These are phyloP conservation scores for Protodeltote pygarga DNA, from an alignment of 2,888 invertebrate species.

Conservation along the genomic window DNA sequence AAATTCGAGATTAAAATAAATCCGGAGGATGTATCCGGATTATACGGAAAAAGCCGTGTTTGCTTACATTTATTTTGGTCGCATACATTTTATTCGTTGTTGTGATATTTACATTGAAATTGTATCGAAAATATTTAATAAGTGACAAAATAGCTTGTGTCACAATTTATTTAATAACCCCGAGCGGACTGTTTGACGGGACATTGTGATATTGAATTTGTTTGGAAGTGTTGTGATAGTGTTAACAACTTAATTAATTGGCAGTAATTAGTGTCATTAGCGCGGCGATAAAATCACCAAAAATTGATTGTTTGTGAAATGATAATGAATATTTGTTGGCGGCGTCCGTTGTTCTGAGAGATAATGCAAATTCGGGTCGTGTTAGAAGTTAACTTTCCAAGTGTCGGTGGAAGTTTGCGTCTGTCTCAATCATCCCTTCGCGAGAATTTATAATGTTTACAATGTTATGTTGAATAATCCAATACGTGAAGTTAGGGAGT, in stretches of 20 bases:
- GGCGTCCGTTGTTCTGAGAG: constrained; percentile 44
- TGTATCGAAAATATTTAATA: constrained; percentile 26
- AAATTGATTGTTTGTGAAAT: constrained; percentile 42
- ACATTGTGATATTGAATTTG: constrained; percentile 28
- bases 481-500: constrained; percentile 38
- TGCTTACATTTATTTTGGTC: constrained; percentile 29
- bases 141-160: constrained; percentile 8
- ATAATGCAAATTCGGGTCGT: constrained; percentile 49
- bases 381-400: constrained; percentile 43
- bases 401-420: constrained; percentile 46
- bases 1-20: background rate
- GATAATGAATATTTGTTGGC: constrained; percentile 40
- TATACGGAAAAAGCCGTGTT: constrained; percentile 14
- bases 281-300: constrained; percentile 21
- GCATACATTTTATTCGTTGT: constrained; percentile 18
- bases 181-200: no score
- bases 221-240: constrained; percentile 38
- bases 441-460: constrained; percentile 60
- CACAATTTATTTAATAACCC: constrained; percentile 21
- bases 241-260: constrained; percentile 32
- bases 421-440: constrained; percentile 51
- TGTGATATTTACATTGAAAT: constrained; percentile 31
- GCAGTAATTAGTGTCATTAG: constrained; percentile 27
- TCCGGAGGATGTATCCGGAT: constrained; percentile 5
- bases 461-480: constrained; percentile 63